These are phyloP conservation scores for Aphaenogaster rudis DNA, from an alignment of 1,140 invertebrate species.

Conservation along the genomic window DNA sequence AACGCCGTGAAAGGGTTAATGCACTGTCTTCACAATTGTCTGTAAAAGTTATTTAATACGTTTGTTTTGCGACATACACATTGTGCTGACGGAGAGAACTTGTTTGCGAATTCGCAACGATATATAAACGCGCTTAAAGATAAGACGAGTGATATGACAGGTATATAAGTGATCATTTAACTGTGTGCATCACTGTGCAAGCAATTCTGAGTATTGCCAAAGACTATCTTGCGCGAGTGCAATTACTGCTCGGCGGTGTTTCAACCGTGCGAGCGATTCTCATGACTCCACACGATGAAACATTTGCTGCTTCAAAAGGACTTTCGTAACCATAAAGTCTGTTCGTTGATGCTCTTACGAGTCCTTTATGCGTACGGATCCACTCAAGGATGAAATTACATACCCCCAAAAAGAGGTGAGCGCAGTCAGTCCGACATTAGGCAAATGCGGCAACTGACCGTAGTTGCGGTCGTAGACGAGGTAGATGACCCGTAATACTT, in stretches of 20 bases:
- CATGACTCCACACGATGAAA: conserved; percentile 8
- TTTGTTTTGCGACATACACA: background rate
- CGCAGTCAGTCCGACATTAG: background rate
- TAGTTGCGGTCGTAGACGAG: background rate
- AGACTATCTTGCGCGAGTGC: background rate
- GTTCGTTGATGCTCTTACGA: conserved; percentile 37
- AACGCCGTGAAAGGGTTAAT: background rate
- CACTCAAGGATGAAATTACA: conserved; percentile 42
- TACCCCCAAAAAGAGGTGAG: conserved; percentile 13
- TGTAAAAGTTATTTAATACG: conserved; percentile 14
- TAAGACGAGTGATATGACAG: conserved; percentile 37
- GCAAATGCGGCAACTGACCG: background rate
- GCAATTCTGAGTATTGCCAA: conserved; percentile 21
- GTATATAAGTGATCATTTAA: conserved; percentile 28
- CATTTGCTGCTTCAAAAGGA: conserved; percentile 11
- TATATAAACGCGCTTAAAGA: background rate
- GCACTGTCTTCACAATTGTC: background rate
- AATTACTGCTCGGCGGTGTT: conserved; percentile 35
- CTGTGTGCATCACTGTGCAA: background rate
- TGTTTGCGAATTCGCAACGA: conserved; percentile 11
- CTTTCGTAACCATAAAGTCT: conserved; percentile 19
- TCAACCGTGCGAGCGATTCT: conserved; percentile 31
- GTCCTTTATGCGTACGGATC: conserved; percentile 10
- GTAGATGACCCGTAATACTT: conserved; percentile 12
- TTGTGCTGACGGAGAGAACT: background rate